Evolutionary conservation across 2,888 invertebrate species (phyloP).

Genomic region (Hoplodrina blanda): DNA sequence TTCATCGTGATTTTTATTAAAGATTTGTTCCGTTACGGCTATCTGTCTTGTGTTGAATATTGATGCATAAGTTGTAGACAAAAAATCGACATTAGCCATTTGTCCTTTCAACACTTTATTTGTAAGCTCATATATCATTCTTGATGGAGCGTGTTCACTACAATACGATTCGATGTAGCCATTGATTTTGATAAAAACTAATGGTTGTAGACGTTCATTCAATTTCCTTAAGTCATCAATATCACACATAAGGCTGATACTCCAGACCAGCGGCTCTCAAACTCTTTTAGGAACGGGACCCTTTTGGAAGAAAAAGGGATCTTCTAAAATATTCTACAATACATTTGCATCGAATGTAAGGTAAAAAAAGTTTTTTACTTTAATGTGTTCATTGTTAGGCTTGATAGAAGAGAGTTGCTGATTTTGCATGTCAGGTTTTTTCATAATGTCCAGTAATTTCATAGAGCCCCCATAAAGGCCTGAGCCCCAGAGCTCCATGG

Average conservation of each 20-base stretch:
- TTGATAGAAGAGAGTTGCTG: no score
- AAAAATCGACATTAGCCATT: conserved; percentile 79
- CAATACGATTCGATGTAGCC: conserved; percentile 68
- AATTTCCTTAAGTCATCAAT: conserved; percentile 64
- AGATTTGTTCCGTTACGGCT: conserved; percentile 47
- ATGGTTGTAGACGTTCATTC: conserved; percentile 66
- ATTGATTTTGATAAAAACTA: conserved; percentile 74
- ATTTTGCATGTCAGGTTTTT: no score
- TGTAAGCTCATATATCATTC: conserved; percentile 80
- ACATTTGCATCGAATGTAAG: no score
- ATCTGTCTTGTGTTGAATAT: conserved; percentile 58
- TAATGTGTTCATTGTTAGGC: no score
- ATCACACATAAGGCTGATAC: conserved; percentile 54
- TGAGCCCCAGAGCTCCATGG: no score
- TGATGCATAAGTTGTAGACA: conserved; percentile 80
- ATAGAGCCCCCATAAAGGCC: no score
- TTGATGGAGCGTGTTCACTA: conserved; percentile 69
- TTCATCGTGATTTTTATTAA: conserved; percentile 57
- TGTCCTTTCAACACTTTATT: conserved; percentile 80
- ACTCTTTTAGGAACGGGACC: no score
- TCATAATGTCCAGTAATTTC: no score
- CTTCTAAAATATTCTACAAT: no score
- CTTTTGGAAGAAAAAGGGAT: no score
- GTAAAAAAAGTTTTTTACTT: no score
- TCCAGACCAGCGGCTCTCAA: conserved; percentile 4